Percentiles rank a stretch among this genome's conserved stretches.
Evolutionary conservation across 2,113 vertebrate genomes (phyloP).

Genomic region (Calidris pygmaea): DNA sequence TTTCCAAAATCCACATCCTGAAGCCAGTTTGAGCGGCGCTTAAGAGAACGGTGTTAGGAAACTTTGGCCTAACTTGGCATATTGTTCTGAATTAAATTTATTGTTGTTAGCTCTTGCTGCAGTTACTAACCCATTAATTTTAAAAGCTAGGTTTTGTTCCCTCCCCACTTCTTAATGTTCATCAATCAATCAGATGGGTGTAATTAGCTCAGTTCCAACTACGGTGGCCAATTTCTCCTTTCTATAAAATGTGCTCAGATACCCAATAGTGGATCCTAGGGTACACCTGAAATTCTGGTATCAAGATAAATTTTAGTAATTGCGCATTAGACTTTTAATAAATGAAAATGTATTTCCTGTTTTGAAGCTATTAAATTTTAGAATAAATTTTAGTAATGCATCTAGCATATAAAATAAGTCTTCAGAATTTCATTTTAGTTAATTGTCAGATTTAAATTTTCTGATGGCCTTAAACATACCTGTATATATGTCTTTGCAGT

Average conservation of each 20-base stretch:
- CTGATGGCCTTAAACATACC: conserved; percentile 53
- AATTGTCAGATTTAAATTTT: background rate
- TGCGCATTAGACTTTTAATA: background rate
- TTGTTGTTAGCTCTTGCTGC: background rate
- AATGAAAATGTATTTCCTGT: background rate
- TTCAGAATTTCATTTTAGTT: background rate
- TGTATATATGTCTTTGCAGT: conserved; percentile 34
- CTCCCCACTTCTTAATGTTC: background rate
- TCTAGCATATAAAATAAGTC: background rate
- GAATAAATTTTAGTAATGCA: background rate
- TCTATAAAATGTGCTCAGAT: background rate
- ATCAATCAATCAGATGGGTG: background rate
- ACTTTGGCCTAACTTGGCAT: background rate
- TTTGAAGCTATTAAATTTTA: background rate
- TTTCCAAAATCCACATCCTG: background rate
- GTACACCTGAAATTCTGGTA: background rate
- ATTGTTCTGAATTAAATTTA: background rate
- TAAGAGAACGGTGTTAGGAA: background rate
- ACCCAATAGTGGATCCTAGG: background rate
- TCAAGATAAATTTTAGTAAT: background rate
- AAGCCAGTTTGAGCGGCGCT: background rate
- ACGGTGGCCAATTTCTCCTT: background rate
- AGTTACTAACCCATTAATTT: background rate
- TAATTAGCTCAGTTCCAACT: background rate
- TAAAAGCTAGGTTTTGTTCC: background rate